phyloP scores from a whole-genome alignment of 1,140 invertebrate genomes.

The Drosophila nannoptera region DNA sequence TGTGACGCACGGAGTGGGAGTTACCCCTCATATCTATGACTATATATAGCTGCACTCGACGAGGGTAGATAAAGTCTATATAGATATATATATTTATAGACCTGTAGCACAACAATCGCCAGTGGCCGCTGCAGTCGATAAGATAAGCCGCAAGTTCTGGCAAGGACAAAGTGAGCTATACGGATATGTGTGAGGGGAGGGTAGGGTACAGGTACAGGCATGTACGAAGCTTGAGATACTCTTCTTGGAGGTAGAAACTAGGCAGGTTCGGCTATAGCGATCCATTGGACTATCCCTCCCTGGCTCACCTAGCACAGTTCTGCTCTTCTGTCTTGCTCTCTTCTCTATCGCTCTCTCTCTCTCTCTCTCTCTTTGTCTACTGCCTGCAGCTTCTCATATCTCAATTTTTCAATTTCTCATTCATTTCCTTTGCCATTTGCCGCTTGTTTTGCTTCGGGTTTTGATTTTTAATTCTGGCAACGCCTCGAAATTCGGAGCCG shows the following conservation, averaged over 20 bases:
- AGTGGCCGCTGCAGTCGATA: constrained; percentile 10
- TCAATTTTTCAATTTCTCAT: constrained; percentile 26
- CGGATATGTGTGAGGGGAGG: too few relatives aligned
- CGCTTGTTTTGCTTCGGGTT: neutral
- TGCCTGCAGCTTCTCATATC: constrained; percentile 6
- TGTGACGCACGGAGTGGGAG: neutral
- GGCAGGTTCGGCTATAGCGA: too few relatives aligned
- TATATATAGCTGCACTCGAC: neutral
- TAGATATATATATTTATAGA: neutral
- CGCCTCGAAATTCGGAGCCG: constrained; percentile 14
- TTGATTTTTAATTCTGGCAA: constrained; percentile 9
- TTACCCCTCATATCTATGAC: neutral
- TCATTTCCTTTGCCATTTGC: constrained; percentile 19
- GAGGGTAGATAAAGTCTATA: neutral
- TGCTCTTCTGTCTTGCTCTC: too few relatives aligned
- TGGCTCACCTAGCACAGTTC: too few relatives aligned
- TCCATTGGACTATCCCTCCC: too few relatives aligned
- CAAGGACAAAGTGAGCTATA: neutral
- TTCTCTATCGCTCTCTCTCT: too few relatives aligned
- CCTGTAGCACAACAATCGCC: neutral
- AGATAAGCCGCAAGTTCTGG: constrained; percentile 12
- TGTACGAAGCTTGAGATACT: too few relatives aligned
- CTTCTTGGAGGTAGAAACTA: too few relatives aligned
- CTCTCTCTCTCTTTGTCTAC: too few relatives aligned
- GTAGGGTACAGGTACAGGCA: too few relatives aligned